Conservation (phyloP, 2,113 vertebrate genomes). For the Vulpes lagopus region DNA sequence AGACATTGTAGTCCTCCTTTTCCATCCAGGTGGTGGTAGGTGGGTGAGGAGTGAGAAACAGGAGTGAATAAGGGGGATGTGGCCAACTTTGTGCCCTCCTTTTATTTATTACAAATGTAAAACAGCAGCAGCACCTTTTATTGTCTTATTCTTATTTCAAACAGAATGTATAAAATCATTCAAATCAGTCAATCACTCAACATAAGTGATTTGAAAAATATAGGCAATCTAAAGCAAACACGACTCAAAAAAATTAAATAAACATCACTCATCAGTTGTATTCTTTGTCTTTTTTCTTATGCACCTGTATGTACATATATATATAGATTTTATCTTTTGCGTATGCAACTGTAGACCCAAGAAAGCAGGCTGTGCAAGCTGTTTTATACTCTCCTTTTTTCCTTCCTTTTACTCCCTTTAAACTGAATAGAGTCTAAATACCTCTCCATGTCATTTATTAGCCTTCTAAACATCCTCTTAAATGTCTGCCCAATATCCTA, state of each 20-base stretch:
- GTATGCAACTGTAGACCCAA: conserved; percentile 18
- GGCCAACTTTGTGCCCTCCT: neutral
- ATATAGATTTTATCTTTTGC: conserved; percentile 2
- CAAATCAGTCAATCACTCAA: neutral
- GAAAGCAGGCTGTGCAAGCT: neutral
- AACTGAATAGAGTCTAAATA: conserved; percentile 13
- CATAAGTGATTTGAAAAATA: neutral
- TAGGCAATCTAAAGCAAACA: conserved; percentile 4
- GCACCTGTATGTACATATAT: neutral
- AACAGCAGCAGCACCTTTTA: neutral
- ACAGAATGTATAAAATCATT: neutral
- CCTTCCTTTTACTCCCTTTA: conserved; percentile 1
- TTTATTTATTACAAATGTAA: conserved; percentile 19
- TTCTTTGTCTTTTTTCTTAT: neutral
- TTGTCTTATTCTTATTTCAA: conserved; percentile 21
- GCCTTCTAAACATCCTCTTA: conserved; percentile 19
- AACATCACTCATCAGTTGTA: neutral
- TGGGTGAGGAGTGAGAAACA: neutral
- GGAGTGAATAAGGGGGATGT: neutral
- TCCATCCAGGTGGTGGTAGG: neutral
- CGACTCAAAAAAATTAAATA: neutral
- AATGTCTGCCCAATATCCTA: conserved; percentile 27
- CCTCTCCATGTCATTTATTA: conserved; percentile 56
- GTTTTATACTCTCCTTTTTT: neutral
- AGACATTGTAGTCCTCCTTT: neutral